These are phyloP conservation scores for Epizoanthus fatuus DNA, from an alignment of 92 coral and sea anemone species.

Conservation along the genomic window DNA sequence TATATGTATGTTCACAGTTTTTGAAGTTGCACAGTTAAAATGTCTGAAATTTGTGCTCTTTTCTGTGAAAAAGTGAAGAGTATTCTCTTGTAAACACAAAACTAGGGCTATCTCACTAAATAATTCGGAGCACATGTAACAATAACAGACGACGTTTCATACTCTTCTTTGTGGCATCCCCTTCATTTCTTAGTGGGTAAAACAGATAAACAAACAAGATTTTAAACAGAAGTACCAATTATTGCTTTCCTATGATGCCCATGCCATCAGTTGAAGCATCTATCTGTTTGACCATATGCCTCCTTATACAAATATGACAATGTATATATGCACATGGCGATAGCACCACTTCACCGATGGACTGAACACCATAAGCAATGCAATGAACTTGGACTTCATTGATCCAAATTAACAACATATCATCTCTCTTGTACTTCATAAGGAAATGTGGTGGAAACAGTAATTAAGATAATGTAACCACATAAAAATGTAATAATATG, in stretches of 20 bases:
- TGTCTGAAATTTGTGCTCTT: too few species aligned
- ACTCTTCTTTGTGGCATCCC: slow-evolving; percentile 18
- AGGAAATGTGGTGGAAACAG: not conserved
- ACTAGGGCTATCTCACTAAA: too few species aligned
- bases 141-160: not conserved
- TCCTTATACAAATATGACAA: slow-evolving; percentile 1
- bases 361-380: slow-evolving; percentile 29
- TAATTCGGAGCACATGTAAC: too few species aligned
- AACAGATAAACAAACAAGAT: not conserved
- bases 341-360: slow-evolving; percentile 20
- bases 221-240: slow-evolving; percentile 15
- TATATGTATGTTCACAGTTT: too few species aligned
- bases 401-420: not conserved
- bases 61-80: too few species aligned
- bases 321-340: slow-evolving; percentile 13
- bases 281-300: slow-evolving; percentile 29
- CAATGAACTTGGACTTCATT: slow-evolving; percentile 18
- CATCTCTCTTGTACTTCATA: not conserved
- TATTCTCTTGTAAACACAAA: too few species aligned
- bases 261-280: slow-evolving; percentile 30
- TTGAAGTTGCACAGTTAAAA: too few species aligned
- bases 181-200: slow-evolving; percentile 13
- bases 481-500: not conserved
- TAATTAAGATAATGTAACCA: not conserved
- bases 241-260: slow-evolving; percentile 24